Evolutionary conservation across 2,113 vertebrate species (phyloP).

Genomic region (Phaethornis superciliosus): DNA sequence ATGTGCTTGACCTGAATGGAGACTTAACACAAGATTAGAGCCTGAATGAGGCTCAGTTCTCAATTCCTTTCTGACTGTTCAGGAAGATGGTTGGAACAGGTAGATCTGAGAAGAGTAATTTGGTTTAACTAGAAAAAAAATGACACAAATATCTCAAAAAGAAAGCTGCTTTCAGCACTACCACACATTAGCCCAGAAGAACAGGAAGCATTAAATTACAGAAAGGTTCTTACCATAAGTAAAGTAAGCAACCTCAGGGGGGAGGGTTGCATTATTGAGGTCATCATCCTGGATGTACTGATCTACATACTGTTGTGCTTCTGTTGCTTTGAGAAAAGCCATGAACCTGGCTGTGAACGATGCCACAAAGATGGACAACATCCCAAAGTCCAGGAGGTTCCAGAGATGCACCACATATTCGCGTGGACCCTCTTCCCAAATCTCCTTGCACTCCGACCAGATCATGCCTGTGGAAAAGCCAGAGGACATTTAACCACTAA

Average conservation of each 20-base stretch:
- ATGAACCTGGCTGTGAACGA: constrained; percentile 95
- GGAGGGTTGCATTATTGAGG: constrained; percentile 88
- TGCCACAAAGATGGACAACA: constrained; percentile 96
- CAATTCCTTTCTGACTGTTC: background rate
- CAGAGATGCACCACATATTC: constrained; percentile 94
- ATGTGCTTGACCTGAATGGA: background rate
- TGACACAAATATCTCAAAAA: background rate
- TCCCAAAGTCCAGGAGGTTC: constrained; percentile 96
- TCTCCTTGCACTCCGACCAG: constrained; percentile 97
- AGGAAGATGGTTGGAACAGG: background rate
- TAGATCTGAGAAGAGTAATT: background rate
- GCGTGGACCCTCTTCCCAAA: constrained; percentile 93
- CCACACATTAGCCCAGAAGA: background rate
- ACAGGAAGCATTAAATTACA: background rate
- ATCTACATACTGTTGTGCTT: constrained; percentile 94
- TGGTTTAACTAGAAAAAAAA: background rate
- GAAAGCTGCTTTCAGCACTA: background rate
- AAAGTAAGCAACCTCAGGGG: constrained; percentile 93
- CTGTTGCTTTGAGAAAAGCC: constrained; percentile 94
- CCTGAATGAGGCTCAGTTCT: background rate
- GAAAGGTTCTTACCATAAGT: constrained; percentile 85
- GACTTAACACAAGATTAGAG: background rate
- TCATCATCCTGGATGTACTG: constrained; percentile 86
- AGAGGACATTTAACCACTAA: background rate
- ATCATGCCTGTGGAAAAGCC: constrained; percentile 86